phyloP scores from a whole-genome alignment of 35 echinoderm and acorn worm species.

The Lytechinus pictus region DNA sequence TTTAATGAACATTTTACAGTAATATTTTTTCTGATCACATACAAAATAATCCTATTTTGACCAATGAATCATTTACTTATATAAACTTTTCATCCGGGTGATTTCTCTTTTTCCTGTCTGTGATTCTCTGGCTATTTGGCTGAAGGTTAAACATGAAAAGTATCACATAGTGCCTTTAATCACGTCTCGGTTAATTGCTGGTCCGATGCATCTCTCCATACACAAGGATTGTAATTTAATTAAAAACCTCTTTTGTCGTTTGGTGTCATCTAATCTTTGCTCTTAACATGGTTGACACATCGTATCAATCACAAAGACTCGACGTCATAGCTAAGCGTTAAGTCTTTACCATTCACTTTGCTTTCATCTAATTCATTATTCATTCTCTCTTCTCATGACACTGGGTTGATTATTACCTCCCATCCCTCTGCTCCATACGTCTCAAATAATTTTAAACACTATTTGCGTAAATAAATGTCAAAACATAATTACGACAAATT shows the following conservation, averaged over 20 bases:
- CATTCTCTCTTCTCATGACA: background rate
- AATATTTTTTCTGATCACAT: background rate
- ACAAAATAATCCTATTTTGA: background rate
- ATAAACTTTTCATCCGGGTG: too few species aligned
- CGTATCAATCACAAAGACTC: background rate
- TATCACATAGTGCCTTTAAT: background rate
- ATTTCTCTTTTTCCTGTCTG: too few species aligned
- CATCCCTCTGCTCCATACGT: background rate
- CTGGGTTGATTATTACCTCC: background rate
- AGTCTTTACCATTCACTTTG: background rate
- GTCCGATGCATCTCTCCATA: background rate
- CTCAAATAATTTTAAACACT: too few species aligned
- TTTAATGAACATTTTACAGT: background rate
- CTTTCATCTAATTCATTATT: background rate
- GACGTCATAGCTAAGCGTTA: background rate
- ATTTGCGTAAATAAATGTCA: too few species aligned
- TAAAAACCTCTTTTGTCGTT: background rate
- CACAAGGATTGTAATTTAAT: background rate
- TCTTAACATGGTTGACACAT: slow-evolving; percentile 18
- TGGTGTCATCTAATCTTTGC: background rate
- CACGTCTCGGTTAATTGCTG: background rate
- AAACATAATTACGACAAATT: too few species aligned
- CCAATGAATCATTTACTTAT: too few species aligned
- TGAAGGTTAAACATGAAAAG: background rate
- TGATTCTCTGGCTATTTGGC: too few species aligned